phyloP scores from a whole-genome alignment of 2,797 vertebrate species.

The Rhinella marina region DNA sequence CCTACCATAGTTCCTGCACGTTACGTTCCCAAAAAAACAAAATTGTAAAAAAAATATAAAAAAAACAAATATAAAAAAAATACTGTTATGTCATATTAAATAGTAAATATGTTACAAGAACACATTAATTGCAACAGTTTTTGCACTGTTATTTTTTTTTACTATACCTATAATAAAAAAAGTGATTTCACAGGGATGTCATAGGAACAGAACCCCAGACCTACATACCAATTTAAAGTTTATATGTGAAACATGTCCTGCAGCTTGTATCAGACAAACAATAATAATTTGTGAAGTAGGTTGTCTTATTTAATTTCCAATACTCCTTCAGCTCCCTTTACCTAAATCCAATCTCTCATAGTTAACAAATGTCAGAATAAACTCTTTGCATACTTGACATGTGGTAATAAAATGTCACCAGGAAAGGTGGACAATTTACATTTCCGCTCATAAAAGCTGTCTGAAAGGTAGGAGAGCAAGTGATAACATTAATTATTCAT shows the following conservation, averaged over 20 bases:
- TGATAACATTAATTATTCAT: constrained; percentile 36
- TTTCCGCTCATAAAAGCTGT: constrained; percentile 28
- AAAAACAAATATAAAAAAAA: too few species aligned
- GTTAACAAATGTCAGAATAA: constrained; percentile 29
- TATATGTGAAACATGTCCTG: neutral
- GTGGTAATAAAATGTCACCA: constrained; percentile 36
- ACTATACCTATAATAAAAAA: too few species aligned
- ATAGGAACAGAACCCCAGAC: too few species aligned
- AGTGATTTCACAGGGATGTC: too few species aligned
- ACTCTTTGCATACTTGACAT: constrained; percentile 36
- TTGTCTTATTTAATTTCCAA: constrained; percentile 14
- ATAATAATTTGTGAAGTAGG: too few species aligned
- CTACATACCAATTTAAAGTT: neutral
- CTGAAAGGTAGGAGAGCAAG: constrained; percentile 25
- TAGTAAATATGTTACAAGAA: too few species aligned
- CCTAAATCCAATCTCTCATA: constrained; percentile 43
- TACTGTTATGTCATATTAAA: too few species aligned
- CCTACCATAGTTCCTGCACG: too few species aligned
- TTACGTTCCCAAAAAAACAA: too few species aligned
- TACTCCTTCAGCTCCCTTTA: neutral
- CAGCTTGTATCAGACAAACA: neutral
- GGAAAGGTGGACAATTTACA: constrained; percentile 29
- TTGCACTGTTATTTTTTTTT: too few species aligned
- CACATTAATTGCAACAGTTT: too few species aligned
- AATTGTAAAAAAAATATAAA: too few species aligned